Conservation (phyloP, 2,113 vertebrate genomes). For the Nothocercus julius region DNA sequence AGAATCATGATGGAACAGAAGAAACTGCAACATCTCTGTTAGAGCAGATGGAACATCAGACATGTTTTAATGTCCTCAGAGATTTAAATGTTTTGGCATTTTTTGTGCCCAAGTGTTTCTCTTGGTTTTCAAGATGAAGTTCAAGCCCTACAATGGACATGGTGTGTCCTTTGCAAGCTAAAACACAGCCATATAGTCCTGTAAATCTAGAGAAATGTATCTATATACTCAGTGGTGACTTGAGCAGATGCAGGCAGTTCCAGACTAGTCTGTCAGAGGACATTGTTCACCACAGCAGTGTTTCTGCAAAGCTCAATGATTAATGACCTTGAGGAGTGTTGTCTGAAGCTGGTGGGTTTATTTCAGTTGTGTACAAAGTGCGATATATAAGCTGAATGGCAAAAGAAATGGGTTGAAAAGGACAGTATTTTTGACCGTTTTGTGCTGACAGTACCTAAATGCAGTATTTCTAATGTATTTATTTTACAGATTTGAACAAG, state of each 20-base stretch:
- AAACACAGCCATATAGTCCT: background rate
- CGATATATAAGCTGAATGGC: background rate
- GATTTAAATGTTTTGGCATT: background rate
- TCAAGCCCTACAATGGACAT: background rate
- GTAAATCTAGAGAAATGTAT: background rate
- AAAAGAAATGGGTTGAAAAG: background rate
- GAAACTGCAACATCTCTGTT: background rate
- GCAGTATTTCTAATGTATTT: slow-evolving; percentile 4
- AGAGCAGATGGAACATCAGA: background rate
- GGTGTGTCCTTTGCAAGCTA: background rate
- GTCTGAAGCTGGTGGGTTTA: slow-evolving; percentile 41
- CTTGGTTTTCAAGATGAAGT: background rate
- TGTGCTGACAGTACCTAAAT: background rate
- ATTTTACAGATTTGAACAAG: slow-evolving; percentile 9
- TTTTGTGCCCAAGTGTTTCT: background rate
- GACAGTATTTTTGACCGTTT: background rate
- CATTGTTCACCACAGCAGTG: background rate
- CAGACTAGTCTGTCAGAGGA: slow-evolving; percentile 13
- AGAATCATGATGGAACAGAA: background rate
- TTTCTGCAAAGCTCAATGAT: slow-evolving; percentile 27
- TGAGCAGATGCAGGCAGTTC: background rate
- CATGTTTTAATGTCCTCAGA: background rate
- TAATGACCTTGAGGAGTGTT: slow-evolving; percentile 35
- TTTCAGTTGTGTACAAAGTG: slow-evolving; percentile 12
- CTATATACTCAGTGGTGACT: background rate